These are phyloP conservation scores for Labeo catla DNA, from an alignment of 2,113 vertebrate genomes.

Conservation along the genomic window DNA sequence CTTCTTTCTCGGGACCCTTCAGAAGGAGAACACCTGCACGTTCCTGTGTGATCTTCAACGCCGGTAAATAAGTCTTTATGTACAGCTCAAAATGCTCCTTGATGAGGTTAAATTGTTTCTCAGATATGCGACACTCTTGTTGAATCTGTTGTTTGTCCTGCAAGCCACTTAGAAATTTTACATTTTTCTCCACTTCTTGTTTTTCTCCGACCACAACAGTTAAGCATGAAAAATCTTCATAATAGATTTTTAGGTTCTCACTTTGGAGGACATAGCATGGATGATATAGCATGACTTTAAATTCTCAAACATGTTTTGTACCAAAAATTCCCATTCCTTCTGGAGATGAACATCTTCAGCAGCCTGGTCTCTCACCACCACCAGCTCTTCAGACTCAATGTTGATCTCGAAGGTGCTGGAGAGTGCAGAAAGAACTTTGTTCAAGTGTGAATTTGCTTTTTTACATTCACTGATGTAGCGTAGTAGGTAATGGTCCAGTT, in stretches of 20 bases:
- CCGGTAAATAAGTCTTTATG: conserved; percentile 19
- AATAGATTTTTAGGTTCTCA: conserved; percentile 60
- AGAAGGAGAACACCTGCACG: conserved; percentile 27
- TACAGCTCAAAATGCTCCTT: conserved; percentile 60
- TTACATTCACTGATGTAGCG: conserved; percentile 62
- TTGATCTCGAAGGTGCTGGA: conserved; percentile 51
- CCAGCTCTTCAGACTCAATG: conserved; percentile 52
- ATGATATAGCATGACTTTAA: conserved; percentile 45
- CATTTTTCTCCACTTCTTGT: conserved; percentile 49
- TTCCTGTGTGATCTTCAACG: conserved; percentile 18
- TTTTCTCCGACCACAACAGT: conserved; percentile 64
- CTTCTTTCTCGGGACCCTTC: conserved; percentile 47
- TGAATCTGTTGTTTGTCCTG: not conserved
- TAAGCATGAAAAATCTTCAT: conserved; percentile 25
- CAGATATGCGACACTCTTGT: conserved; percentile 37
- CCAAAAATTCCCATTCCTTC: conserved; percentile 56
- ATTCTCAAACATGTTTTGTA: conserved; percentile 46
- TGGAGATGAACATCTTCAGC: conserved; percentile 11
- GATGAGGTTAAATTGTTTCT: conserved; percentile 58
- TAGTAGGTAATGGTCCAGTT: conserved; percentile 57
- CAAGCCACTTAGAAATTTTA: conserved; percentile 17
- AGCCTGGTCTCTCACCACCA: conserved; percentile 57
- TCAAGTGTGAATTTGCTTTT: conserved; percentile 49
- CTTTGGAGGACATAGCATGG: not conserved
- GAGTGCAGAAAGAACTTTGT: conserved; percentile 48